Base-by-base conservation (phyloP, 2,113 vertebrate species). In the Dasypus novemcinctus region DNA sequence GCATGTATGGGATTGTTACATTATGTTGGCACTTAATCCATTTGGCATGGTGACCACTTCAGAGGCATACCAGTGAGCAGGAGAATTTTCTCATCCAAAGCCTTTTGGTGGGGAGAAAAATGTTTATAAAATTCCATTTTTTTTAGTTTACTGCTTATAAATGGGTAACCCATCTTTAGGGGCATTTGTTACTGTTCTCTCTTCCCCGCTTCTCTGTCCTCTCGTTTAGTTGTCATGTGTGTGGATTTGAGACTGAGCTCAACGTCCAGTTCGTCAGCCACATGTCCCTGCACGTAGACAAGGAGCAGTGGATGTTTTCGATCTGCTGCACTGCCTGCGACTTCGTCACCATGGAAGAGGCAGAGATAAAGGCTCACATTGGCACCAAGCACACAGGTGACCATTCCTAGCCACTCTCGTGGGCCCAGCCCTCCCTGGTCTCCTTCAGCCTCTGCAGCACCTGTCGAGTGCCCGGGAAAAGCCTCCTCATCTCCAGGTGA, bases 221-320 rank as follows among this genome's bases (percentile, higher is more conserved):
- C 75, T 91, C 49, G 31, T 91, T 93, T 98, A 99, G 99, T 98
- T 99, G 99, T 98, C 99, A 99, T 2, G 99, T 99, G 98, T 99
- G 99, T 96, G 99, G 99, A 96, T 99, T 99, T 98, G 99, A 99
- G 98, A 99, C 99, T 0, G 99, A 99, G 98, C 99, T 99, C 98
- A 99, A 99, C 18, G 99, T 99, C 98, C 99, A 99, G 98, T 99
- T 99, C 97, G 99, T 99, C 98, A 99, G 99, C 98, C 99, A 99
- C 98, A 99, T 99, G 99, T 99, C 99, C 7, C 99, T 99, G 96
- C 99, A 99, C 59, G 99, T 99, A 98, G 99, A 99, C 98, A 99
- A 99, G 98, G 99, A 99, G 98, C 99, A 99, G 98, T 99, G 99
- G 99, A 99, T 99, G 99, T 99, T 99, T 98, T 99, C 99, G 0